A percentile compares a stretch with the other conserved stretches of the same genome.
Conservation (phyloP, 2,888 invertebrate genomes). For the Trachelus troglodyta region DNA sequence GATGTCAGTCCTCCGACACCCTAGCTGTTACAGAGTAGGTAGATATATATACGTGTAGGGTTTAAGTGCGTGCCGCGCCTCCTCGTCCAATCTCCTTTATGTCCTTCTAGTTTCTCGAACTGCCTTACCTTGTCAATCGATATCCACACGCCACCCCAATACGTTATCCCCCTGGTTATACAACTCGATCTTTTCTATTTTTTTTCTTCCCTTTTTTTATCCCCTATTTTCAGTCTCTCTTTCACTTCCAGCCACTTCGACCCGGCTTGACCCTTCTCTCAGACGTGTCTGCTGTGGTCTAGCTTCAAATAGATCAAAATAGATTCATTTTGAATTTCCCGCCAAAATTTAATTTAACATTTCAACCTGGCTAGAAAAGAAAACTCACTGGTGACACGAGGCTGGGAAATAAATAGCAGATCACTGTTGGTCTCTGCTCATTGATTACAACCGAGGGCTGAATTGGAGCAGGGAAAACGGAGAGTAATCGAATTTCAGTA, state of each 20-base stretch:
- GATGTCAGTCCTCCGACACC: not conserved
- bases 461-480: not conserved
- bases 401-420: not conserved
- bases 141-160: conserved; percentile 41
- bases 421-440: not conserved
- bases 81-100: conserved; percentile 59
- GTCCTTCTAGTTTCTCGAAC: conserved; percentile 52
- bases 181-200: conserved; percentile 13
- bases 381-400: not conserved
- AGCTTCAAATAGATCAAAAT: not conserved
- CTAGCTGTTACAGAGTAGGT: conserved; percentile 6
- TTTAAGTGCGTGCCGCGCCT: conserved; percentile 41
- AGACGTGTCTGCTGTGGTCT: not conserved
- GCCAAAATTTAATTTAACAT: not conserved
- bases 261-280: conserved; percentile 3
- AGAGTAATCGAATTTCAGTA: not conserved
- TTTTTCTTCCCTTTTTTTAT: not conserved
- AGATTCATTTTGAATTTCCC: not conserved
- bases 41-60: conserved; percentile 36
- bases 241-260: conserved; percentile 8
- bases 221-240: conserved; percentile 10
- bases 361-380: not conserved
- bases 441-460: not conserved
- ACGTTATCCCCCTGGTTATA: conserved; percentile 43
- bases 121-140: conserved; percentile 54